Evolutionary conservation across 2,888 invertebrate species (phyloP).

Genomic region (Heteropelma amictum): DNA sequence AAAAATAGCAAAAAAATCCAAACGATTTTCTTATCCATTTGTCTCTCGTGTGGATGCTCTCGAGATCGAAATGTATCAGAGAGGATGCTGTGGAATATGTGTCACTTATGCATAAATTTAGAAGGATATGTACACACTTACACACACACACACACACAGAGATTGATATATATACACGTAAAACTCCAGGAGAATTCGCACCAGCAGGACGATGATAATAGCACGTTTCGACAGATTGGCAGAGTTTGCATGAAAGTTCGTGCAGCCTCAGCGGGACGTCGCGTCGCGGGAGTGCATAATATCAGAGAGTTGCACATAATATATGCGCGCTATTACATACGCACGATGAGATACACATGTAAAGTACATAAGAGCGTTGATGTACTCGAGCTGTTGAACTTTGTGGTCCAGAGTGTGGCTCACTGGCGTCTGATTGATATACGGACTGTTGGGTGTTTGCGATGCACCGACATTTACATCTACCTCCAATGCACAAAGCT

Average conservation of each 20-base stretch:
- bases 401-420: no score
- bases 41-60: no score
- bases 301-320: constrained; percentile 13
- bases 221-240: constrained; percentile 62
- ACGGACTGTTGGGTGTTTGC: constrained; percentile 78
- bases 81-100: no score
- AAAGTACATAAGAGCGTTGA: constrained; percentile 26
- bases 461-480: constrained; percentile 77
- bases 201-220: constrained; percentile 55
- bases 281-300: constrained; percentile 57
- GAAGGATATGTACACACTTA: background rate
- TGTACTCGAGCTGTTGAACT: constrained; percentile 31
- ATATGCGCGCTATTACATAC: background rate
- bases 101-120: no score
- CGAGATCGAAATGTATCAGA: no score
- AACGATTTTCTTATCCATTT: no score
- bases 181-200: constrained; percentile 55
- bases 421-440: constrained; percentile 77
- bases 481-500: constrained; percentile 74
- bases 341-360: background rate
- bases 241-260: constrained; percentile 57
- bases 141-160: background rate
- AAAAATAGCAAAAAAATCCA: no score
- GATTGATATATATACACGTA: constrained; percentile 27
- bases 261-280: constrained; percentile 62